A percentile compares a stretch with the other conserved stretches of the same genome.
phyloP scores from a whole-genome alignment of 2,888 invertebrate species.

The Mesorhabditis sp. region DNA sequence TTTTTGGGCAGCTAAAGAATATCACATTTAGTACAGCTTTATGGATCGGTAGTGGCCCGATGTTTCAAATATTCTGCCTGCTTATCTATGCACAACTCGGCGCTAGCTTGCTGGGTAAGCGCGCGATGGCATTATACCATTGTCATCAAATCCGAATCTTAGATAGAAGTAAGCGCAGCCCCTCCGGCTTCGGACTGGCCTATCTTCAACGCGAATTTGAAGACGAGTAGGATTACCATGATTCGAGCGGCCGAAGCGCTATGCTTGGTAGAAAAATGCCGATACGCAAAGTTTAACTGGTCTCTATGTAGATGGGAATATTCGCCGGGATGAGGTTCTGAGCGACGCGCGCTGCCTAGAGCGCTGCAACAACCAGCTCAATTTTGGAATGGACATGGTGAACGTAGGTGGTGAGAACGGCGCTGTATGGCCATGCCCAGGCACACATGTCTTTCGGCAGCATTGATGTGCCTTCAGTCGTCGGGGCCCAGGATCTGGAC shows the following conservation, averaged over 20 bases:
- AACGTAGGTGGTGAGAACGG: slow-evolving; percentile 36
- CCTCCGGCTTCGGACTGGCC: slow-evolving; percentile 29
- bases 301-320: slow-evolving; percentile 19
- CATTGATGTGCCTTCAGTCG: slow-evolving; percentile 55
- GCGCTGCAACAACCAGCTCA: slow-evolving; percentile 49
- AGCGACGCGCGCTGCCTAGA: slow-evolving; percentile 51
- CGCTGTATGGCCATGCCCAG: slow-evolving; percentile 20
- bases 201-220: slow-evolving; percentile 33
- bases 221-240: slow-evolving; percentile 26
- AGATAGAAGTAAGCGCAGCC: neutral
- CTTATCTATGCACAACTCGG: no score
- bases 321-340: slow-evolving; percentile 39
- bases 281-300: no score
- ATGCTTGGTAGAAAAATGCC: neutral
- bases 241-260: neutral
- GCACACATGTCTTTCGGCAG: slow-evolving; percentile 56
- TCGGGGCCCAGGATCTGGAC: slow-evolving; percentile 46
- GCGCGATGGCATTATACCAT: no score
- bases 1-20: no score
- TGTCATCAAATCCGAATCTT: no score
- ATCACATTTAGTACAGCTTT: no score
- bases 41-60: no score
- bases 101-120: no score
- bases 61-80: no score
- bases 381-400: slow-evolving; percentile 56